Percentiles rank a stretch among this genome's conserved stretches.
These are phyloP conservation scores for Melinaea marsaeus DNA, from an alignment of 2,888 invertebrate species.

Conservation along the genomic window DNA sequence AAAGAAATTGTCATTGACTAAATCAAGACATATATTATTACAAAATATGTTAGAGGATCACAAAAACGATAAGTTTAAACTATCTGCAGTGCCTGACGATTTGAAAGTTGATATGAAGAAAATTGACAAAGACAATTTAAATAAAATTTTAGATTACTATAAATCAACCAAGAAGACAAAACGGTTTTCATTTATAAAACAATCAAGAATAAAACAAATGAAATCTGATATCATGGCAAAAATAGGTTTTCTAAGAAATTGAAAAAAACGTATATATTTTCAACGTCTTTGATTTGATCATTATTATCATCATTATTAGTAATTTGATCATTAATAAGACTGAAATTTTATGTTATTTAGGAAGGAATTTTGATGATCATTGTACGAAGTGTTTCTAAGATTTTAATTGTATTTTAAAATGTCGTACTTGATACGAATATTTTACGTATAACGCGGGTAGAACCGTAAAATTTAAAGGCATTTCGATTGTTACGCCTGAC, in stretches of 20 bases:
- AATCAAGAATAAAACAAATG: slow-evolving; percentile 32
- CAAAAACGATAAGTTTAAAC: slow-evolving; percentile 35
- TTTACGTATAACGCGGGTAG: too few relatives aligned
- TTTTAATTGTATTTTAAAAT: too few relatives aligned
- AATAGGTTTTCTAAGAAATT: slow-evolving; percentile 12
- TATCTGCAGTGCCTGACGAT: slow-evolving; percentile 23
- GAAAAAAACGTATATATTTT: background rate
- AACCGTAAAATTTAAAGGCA: too few relatives aligned
- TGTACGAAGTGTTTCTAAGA: too few relatives aligned
- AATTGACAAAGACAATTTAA: slow-evolving; percentile 32
- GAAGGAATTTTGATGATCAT: too few relatives aligned
- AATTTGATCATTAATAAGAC: background rate
- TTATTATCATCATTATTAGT: background rate
- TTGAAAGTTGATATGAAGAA: slow-evolving; percentile 32
- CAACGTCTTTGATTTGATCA: slow-evolving; percentile 1
- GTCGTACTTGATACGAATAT: too few relatives aligned
- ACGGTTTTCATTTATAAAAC: slow-evolving; percentile 26
- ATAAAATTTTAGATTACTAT: slow-evolving; percentile 34
- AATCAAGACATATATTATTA: slow-evolving; percentile 38
- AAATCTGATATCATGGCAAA: slow-evolving; percentile 32
- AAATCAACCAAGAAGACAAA: slow-evolving; percentile 20
- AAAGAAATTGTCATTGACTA: slow-evolving; percentile 35
- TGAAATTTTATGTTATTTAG: background rate
- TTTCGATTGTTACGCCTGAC: too few relatives aligned
- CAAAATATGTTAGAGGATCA: slow-evolving; percentile 40